Evolutionary conservation across 1,140 invertebrate genomes (phyloP), one percentile per base, ranked within the genome.

Genomic region (Acyrthosiphon pisum): DNA sequence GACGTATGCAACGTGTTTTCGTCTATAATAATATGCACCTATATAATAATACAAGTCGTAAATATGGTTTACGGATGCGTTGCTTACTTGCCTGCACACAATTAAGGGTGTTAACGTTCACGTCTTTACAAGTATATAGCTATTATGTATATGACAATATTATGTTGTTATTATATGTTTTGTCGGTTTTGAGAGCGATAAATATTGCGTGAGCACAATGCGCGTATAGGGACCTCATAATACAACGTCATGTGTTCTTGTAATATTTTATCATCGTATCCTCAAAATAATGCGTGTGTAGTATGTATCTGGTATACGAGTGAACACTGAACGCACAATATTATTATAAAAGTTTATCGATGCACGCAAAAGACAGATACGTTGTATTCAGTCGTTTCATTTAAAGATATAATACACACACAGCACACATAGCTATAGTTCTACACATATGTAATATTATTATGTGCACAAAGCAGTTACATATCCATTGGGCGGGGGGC

Each of bases 231-330:
- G 53, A 26, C 11, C 14, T 48, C 26, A 86, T 26, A 41, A 86
- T 30, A 48, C 84, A 14, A n/a, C 46, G 30, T 41, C 87, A n/a
- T 87, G 22, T 88, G 87, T 50, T 53, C 48, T 53, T 88, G 87
- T 88, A 86, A 41, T 88, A 50, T 50, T 50, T 88, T 50, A 76
- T n/a, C n/a, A 88, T 88, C 48, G 48, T 35, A 53, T n/a, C 87
- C 37, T 53, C 48, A 2, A 30, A 50, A 88, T 88, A 88, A 88
- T 50, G 9, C 30, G 6, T 2, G 18, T 50, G 22, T 22, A n/a
- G 30, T 48, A 7, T 8, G 46, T 35, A 53, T 48, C 26, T 22
- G 87, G 6, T 88, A n/a, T 50, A 46, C 30, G 26, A 30, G 26
- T 44, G 41, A 46, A 86, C 44, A 18, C 44, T 18, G 26, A 30